phyloP scores from a whole-genome alignment of 64 coral and sea anemone species.

The Cladopsammia gracilis region DNA sequence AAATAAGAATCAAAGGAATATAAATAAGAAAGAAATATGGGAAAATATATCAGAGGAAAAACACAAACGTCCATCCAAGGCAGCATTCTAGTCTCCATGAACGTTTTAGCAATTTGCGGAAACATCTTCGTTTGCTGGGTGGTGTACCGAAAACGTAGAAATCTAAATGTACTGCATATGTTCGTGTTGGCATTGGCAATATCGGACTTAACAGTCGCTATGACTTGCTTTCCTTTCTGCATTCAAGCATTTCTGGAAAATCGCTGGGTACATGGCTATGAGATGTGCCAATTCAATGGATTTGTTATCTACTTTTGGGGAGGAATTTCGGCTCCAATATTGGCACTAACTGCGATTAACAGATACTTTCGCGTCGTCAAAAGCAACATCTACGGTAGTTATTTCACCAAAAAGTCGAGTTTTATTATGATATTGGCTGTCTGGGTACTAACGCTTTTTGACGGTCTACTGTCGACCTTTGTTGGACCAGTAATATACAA shows the following conservation, averaged over 20 bases:
- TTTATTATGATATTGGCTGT: constrained; percentile 39
- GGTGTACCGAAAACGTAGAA: constrained; percentile 8
- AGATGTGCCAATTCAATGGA: constrained; percentile 31
- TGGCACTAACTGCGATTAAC: constrained; percentile 64
- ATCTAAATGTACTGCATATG: constrained; percentile 10
- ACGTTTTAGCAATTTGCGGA: constrained; percentile 37
- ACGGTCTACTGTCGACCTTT: background rate
- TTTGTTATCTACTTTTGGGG: constrained; percentile 46
- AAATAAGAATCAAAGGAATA: too few species aligned
- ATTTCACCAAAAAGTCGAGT: constrained; percentile 45
- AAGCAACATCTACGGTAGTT: constrained; percentile 3
- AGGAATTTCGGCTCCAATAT: constrained; percentile 26
- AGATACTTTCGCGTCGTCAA: constrained; percentile 59
- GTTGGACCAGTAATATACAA: constrained; percentile 22
- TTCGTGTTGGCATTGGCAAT: constrained; percentile 42
- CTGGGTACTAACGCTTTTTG: constrained; percentile 27
- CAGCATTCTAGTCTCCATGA: background rate
- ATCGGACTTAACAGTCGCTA: constrained; percentile 48
- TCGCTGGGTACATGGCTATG: constrained; percentile 19
- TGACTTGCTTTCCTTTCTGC: constrained; percentile 32
- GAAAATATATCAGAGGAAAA: background rate
- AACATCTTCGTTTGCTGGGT: constrained; percentile 45
- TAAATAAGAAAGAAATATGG: background rate
- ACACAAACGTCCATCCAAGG: background rate
- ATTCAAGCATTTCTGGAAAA: constrained; percentile 3